Conservation (phyloP, 1,140 invertebrate species). For the Lepidurus packardi region DNA sequence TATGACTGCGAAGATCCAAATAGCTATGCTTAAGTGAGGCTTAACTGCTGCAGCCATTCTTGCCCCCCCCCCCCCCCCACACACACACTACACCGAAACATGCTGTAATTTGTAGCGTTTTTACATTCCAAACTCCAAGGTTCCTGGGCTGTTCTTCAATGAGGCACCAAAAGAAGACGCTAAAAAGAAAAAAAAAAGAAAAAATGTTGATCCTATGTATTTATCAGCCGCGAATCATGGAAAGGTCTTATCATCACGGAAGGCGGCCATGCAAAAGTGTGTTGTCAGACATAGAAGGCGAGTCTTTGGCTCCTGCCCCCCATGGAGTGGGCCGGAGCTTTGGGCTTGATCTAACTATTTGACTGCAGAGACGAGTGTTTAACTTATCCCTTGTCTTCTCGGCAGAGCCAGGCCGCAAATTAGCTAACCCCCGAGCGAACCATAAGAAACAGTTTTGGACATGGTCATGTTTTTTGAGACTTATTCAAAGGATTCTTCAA, state of each 20-base stretch:
- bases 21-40: slow-evolving; percentile 18
- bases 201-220: neutral
- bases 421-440: neutral
- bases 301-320: slow-evolving; percentile 16
- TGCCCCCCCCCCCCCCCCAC: neutral
- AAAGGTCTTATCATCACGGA: neutral
- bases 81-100: neutral
- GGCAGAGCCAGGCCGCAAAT: neutral
- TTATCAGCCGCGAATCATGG: slow-evolving; percentile 2
- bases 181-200: neutral
- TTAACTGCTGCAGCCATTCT: neutral
- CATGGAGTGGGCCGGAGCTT: slow-evolving; percentile 14
- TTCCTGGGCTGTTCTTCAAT: neutral
- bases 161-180: neutral
- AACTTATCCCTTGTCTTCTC: slow-evolving; percentile 14
- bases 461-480: too few relatives aligned
- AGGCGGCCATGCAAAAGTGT: slow-evolving; percentile 11
- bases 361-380: slow-evolving; percentile 18
- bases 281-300: slow-evolving; percentile 17
- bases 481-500: too few relatives aligned
- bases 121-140: neutral
- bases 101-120: neutral
- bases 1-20: neutral
- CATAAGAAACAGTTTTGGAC: neutral
- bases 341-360: slow-evolving; percentile 15